Evolutionary conservation across 2,888 invertebrate genomes (phyloP).

Genomic region (Leucophenga montana): DNA sequence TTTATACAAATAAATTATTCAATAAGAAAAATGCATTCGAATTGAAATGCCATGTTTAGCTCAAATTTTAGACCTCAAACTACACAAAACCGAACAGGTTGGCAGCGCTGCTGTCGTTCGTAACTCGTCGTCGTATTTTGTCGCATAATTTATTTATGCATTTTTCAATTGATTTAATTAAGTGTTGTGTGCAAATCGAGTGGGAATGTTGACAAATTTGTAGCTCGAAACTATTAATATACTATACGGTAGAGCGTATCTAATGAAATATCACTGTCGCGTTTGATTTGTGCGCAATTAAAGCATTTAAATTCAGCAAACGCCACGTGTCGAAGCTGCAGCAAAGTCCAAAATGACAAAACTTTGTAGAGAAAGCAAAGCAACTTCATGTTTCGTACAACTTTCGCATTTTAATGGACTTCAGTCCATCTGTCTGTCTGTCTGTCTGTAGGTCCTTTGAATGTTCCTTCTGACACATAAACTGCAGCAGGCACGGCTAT

Average conservation of each 20-base stretch:
- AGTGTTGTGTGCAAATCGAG: neutral
- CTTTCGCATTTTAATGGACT: slow-evolving; percentile 25
- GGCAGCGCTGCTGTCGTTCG: neutral
- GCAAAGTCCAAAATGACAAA: slow-evolving; percentile 11
- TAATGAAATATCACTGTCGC: too few relatives aligned
- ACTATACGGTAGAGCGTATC: neutral
- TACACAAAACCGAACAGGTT: neutral
- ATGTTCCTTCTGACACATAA: neutral
- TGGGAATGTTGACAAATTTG: neutral
- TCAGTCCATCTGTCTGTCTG: too few relatives aligned
- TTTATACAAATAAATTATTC: neutral
- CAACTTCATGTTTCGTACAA: slow-evolving; percentile 19
- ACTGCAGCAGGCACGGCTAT: slow-evolving; percentile 10
- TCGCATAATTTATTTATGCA: neutral
- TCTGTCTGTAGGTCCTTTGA: too few relatives aligned
- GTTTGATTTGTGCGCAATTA: slow-evolving; percentile 13
- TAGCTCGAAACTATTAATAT: neutral
- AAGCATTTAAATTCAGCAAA: slow-evolving; percentile 20
- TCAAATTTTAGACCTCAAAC: too few relatives aligned
- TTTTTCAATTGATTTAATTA: slow-evolving; percentile 2
- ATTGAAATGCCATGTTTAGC: neutral
- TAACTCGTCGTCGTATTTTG: neutral
- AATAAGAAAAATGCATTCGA: neutral
- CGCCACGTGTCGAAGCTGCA: neutral
- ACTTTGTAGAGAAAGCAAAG: slow-evolving; percentile 13